A percentile compares a stretch with the other conserved stretches of the same genome.
These are phyloP conservation scores for Platichthys flesus DNA, from an alignment of 2,113 vertebrate species.

Conservation along the genomic window DNA sequence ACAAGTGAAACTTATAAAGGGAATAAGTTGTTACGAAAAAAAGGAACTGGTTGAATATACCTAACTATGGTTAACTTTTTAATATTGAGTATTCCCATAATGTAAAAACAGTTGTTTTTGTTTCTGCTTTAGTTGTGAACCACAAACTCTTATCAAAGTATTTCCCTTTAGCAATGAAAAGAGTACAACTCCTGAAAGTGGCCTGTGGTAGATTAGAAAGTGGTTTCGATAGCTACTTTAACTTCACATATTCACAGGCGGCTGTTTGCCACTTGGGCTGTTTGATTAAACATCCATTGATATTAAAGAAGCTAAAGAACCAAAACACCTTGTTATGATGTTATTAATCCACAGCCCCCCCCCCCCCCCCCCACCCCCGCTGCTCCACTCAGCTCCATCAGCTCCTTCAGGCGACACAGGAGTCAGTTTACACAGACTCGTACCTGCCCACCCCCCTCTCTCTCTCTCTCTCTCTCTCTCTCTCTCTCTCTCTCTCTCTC, in stretches of 20 bases:
- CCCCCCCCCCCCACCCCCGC: neutral
- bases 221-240: neutral
- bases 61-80: no score
- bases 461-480: neutral
- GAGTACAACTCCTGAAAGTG: neutral
- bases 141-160: no score
- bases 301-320: neutral
- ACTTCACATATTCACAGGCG: no score
- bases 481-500: neutral
- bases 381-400: slow-evolving; percentile 9
- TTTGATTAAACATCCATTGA: neutral
- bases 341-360: slow-evolving; percentile 8
- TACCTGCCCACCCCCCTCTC: slow-evolving; percentile 62
- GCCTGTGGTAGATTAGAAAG: neutral
- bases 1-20: no score
- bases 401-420: slow-evolving; percentile 34
- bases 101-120: no score
- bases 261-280: neutral
- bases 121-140: no score
- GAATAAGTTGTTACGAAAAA: no score
- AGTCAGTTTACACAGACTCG: slow-evolving; percentile 64
- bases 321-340: neutral
- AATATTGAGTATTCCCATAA: no score
- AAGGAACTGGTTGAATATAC: no score
- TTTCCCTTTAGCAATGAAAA: neutral